Evolutionary conservation across 2,888 invertebrate species (phyloP), one percentile per base, ranked within the genome.

Genomic region (Polymixis flavicincta): DNA sequence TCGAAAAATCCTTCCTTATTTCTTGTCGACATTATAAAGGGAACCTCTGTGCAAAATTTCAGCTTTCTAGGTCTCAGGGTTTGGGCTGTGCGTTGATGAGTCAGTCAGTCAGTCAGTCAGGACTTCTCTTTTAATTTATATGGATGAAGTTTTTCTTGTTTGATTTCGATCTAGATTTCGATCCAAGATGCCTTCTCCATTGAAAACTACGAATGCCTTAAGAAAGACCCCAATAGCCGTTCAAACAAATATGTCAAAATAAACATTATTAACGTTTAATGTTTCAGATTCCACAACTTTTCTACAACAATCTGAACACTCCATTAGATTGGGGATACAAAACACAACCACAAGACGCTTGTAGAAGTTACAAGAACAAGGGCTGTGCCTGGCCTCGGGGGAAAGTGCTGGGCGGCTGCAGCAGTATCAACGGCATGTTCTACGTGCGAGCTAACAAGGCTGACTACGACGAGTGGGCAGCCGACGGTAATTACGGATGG

Each of bases 361-460:
- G 96, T 60, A 94, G 94, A 82, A 92, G 94, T 61, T 96, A 96
- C 67, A 92, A 88, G 85, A 85, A 80, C 45, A 89, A 93, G 68
- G 81, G 92, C n/a, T 94, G 94, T 67, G 92, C 93, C 0, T 97
- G 97, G 97, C 97, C 97, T 2, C 94, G 97, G 55, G 98, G 98
- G 0, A 97, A 97, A 87, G 94, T 96, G 71, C 92, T 97, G 80
- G 97, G 97, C 65, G 97, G 97, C 2, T 94, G 95, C 8, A 97
- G 97, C 52, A 94, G 95, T n/a, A 92, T 97, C 48, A 97, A 97
- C 87, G 97, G 91, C 37, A 97, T 97, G 96, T 94, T 97, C 74
- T 97, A 97, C 85, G 94, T 97, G 8, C 94, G 97, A 65, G 97
- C 97, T 0, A 97, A 96, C 83, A 94, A 92, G 7, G 80, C 89